A percentile compares a stretch with the other conserved stretches of the same genome.
Conservation (phyloP, 2,888 invertebrate genomes). For the Conus canariensis region DNA sequence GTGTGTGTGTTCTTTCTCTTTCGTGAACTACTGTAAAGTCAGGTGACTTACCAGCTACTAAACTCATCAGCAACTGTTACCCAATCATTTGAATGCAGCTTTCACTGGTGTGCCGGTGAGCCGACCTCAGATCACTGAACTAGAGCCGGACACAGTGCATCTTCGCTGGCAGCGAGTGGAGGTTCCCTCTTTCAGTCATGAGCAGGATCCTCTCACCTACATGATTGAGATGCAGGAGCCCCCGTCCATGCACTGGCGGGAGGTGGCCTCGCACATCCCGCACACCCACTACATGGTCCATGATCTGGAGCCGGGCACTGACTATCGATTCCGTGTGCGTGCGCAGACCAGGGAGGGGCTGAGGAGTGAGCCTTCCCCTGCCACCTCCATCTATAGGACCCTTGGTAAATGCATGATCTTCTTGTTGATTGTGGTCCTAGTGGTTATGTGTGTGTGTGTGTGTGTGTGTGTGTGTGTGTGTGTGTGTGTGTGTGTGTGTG, state of each 20-base stretch:
- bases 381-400: slow-evolving; percentile 81
- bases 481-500: slow-evolving; percentile 7
- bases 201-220: slow-evolving; percentile 68
- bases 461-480: not conserved
- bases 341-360: slow-evolving; percentile 95
- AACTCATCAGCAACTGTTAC: too few species aligned
- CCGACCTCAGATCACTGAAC: slow-evolving; percentile 67
- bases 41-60: too few species aligned
- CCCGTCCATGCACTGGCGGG: slow-evolving; percentile 65
- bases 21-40: too few species aligned
- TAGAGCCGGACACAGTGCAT: slow-evolving; percentile 66
- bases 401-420: slow-evolving; percentile 58
- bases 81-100: slow-evolving; percentile 49
- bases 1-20: too few species aligned
- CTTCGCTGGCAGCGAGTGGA: slow-evolving; percentile 69
- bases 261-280: slow-evolving; percentile 63
- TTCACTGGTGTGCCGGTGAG: slow-evolving; percentile 71
- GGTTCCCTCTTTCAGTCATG: slow-evolving; percentile 64
- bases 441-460: not conserved
- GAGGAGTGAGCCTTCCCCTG: slow-evolving; percentile 96
- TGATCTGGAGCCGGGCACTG: slow-evolving; percentile 88
- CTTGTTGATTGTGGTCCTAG: not conserved
- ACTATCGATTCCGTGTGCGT: slow-evolving; percentile 96
- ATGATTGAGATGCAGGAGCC: slow-evolving; percentile 69
- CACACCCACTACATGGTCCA: slow-evolving; percentile 64